Evolutionary conservation across 2,888 invertebrate genomes (phyloP), one percentile per base, ranked within the genome.

Genomic region (Melieria crassipennis): DNA sequence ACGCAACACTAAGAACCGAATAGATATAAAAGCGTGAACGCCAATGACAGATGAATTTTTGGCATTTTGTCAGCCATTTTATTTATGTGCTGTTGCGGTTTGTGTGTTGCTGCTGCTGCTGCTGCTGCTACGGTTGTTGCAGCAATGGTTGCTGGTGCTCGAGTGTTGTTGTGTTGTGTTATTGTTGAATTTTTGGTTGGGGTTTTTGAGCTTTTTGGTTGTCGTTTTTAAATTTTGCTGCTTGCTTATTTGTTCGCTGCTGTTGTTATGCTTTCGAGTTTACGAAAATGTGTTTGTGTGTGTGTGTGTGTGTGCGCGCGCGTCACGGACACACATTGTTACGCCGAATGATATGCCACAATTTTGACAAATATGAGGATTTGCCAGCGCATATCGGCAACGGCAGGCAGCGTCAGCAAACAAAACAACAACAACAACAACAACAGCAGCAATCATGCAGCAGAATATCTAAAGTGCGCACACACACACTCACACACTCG

Each of bases 321-420:
- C 7, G 62, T 48, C 47, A 48, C 7, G 56, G 10, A n/a, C 6
- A 16, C 7, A 16, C 7, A n/a, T 16, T 57, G 30, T 66, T 66
- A 11, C 5, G 48, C 66, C 16, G 45, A 50, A 60, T 67, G 67
- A 69, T 69, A 63, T 63, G 69, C 55, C 63, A 69, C 69, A 69
- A 69, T 69, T 69, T 62, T 56, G 69, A 69, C 69, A 69, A 69
- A 69, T 69, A 63, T 52, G 61, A 58, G 67, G 67, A 67, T 67
- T 67, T 67, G 56, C 4, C 56, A 30, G 56, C 56, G 56, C 16
- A 5, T 42, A 5, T 5, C 6, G 13, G 42, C 42, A 57, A 57
- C 16, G 13, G 16, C 11, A 11, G 11, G 6, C 7, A 7, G 56
- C 16, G 13, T 57, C 13, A 30, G 16, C 16, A 57, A 57, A 57